Conservation (phyloP, 2,797 vertebrate genomes). For the Alectoris magna region DNA sequence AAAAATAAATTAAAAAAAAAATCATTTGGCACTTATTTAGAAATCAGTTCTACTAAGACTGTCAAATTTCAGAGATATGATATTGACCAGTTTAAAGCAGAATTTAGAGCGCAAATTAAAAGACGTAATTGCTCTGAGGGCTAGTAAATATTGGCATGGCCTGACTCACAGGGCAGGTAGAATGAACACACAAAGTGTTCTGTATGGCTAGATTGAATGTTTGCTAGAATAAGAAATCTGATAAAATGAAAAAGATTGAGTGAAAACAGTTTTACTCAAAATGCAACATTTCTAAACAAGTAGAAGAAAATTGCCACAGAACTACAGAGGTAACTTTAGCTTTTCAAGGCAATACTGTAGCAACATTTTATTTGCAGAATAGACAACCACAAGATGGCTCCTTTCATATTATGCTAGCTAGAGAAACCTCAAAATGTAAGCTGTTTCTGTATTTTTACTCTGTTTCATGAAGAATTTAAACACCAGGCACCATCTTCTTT, state of each 20-base stretch:
- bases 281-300: not conserved
- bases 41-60: not conserved
- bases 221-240: not conserved
- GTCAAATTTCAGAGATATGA: not conserved
- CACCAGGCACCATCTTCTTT: not conserved
- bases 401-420: slow-evolving; percentile 21
- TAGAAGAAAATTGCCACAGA: not conserved
- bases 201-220: not conserved
- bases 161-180: not conserved
- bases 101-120: not conserved
- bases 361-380: not conserved
- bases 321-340: not conserved
- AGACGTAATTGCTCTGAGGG: not conserved
- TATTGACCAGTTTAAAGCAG: not conserved
- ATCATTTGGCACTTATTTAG: not conserved
- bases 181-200: not conserved
- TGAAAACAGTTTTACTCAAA: not conserved
- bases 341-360: not conserved
- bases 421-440: not conserved
- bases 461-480: not conserved
- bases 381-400: slow-evolving; percentile 70
- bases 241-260: not conserved
- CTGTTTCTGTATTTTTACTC: not conserved
- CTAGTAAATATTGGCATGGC: not conserved
- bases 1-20: no score